These are phyloP conservation scores for Nysson spinosus DNA, from an alignment of 2,888 invertebrate genomes.

Conservation along the genomic window DNA sequence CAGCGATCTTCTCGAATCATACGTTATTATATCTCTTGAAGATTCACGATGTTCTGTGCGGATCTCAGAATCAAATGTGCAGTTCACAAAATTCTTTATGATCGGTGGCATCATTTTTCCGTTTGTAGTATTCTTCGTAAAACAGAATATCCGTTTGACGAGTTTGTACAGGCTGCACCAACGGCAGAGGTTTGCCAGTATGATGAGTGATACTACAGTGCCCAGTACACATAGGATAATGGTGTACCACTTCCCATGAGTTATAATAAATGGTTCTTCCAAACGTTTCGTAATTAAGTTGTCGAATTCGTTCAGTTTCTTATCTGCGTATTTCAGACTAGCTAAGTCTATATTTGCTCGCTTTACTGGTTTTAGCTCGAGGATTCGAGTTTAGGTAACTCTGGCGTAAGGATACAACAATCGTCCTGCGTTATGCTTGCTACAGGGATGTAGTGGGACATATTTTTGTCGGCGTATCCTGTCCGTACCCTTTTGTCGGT, in stretches of 20 bases:
- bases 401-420: no score
- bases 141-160: neutral
- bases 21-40: no score
- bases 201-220: neutral
- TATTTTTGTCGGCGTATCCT: no score
- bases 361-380: no score
- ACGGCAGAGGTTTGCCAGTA: neutral
- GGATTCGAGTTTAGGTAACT: no score
- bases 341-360: constrained; percentile 7
- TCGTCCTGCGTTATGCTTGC: no score
- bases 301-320: constrained; percentile 10
- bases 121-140: neutral
- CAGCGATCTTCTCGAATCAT: no score
- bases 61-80: constrained; percentile 1
- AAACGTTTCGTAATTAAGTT: constrained; percentile 4
- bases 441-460: no score
- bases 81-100: constrained; percentile 7
- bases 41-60: no score
- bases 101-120: neutral
- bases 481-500: no score
- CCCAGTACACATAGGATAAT: constrained; percentile 2
- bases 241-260: constrained; percentile 8
- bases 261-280: constrained; percentile 4
- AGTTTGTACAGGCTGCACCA: no score
- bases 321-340: constrained; percentile 6